phyloP scores from a whole-genome alignment of 2,888 invertebrate genomes.

The Drosophila putrida region DNA sequence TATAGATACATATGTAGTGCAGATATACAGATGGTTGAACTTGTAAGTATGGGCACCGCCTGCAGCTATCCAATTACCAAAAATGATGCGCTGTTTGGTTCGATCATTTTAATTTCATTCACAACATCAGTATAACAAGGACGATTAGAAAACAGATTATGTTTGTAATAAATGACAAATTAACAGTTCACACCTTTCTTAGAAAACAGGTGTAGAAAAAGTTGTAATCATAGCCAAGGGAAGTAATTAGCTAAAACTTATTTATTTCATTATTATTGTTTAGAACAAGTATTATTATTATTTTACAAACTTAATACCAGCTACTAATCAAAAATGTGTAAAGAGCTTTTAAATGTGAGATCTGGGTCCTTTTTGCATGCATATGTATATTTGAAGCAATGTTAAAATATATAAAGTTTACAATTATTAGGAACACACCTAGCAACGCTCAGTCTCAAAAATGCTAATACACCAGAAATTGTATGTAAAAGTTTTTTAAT shows the following conservation, averaged over 20 bases:
- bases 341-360: too few relatives aligned
- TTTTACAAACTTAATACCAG: too few relatives aligned
- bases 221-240: background rate
- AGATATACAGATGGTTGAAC: background rate
- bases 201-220: background rate
- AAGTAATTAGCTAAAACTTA: background rate
- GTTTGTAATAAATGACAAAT: background rate
- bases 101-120: background rate
- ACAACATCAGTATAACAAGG: background rate
- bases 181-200: background rate
- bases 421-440: too few relatives aligned
- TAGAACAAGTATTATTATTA: too few relatives aligned
- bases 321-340: too few relatives aligned
- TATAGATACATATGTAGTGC: background rate
- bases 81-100: slow-evolving; percentile 1
- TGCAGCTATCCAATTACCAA: background rate
- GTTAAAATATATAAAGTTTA: too few relatives aligned
- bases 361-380: too few relatives aligned
- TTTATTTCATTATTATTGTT: too few relatives aligned
- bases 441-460: background rate
- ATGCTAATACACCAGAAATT: background rate
- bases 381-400: too few relatives aligned
- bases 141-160: background rate
- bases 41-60: background rate
- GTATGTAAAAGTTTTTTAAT: background rate